Conservation (phyloP, 2,888 invertebrate species). For the Synanthedon andrenaeformis region DNA sequence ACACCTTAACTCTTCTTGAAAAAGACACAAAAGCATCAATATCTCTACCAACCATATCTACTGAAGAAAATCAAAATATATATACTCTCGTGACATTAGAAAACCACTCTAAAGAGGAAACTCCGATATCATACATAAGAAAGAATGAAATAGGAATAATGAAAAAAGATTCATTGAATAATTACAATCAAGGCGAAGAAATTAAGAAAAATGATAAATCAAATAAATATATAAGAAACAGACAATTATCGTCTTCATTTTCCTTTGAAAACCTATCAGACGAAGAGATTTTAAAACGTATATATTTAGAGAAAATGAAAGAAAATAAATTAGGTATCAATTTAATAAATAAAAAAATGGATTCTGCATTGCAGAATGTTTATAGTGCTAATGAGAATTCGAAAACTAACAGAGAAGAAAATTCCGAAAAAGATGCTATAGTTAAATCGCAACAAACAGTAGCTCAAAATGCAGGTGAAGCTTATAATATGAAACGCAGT, state of each 20-base stretch:
- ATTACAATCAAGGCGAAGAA: no score
- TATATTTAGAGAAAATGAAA: not conserved
- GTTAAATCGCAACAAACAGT: slow-evolving; percentile 24
- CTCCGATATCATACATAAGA: no score
- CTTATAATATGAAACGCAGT: slow-evolving; percentile 18
- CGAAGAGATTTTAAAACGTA: not conserved
- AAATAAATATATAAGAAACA: no score
- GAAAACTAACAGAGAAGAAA: slow-evolving; percentile 4
- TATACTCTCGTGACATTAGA: no score
- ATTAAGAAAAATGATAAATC: no score
- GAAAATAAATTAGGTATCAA: not conserved
- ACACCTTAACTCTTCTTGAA: slow-evolving; percentile 8
- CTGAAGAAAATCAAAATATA: slow-evolving; percentile 9
- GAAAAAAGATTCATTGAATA: no score
- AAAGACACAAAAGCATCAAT: slow-evolving; percentile 3
- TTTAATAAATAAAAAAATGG: no score
- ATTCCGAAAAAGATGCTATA: not conserved
- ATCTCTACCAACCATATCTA: slow-evolving; percentile 12
- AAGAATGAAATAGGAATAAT: no score
- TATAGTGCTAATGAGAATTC: no score
- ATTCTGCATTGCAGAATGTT: no score
- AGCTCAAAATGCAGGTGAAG: slow-evolving; percentile 27
- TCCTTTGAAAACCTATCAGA: not conserved
- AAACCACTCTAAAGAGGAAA: no score
- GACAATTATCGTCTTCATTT: not conserved